Evolutionary conservation across 1,140 invertebrate genomes (phyloP), one percentile per base, ranked within the genome.

Genomic region (Thaumatotibia leucotreta): DNA sequence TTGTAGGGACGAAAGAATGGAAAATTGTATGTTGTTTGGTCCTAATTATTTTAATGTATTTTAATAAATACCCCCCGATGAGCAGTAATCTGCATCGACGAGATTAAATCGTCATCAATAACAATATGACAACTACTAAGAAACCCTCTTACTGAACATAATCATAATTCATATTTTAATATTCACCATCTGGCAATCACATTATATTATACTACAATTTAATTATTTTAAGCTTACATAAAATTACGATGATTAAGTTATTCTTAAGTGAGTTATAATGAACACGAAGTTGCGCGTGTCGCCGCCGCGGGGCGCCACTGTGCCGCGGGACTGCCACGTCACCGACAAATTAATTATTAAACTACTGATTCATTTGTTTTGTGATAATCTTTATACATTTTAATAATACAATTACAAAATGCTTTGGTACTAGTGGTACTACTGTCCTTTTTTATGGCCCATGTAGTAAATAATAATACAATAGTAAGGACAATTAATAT

Each of bases 261-360:
- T 77, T 74, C 65, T 70, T 76, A 73, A 75, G 72, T 75, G 63
- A 66, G 61, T 65, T 72, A 64, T 75, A 77, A 74, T 76, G 71
- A 70, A 73, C 72, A 68, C 63, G 69, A 63, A 65, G 74, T 73
- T 29, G 52, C 39, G 33, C 35, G 64, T 72, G 68, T 69, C 61
- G 67, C 65, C 77, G 29, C 75, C 5, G 64, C 77, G 73, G 79
- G 77, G 68, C 63, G 70, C 74, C 79, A 64, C 65, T 35, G 62
- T 64, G 62, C 65, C 70, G 63, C 73, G 70, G 22, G 50, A 24
- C 24, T 63, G 62, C 64, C 71, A 67, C 72, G 71, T 78, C 54
- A 70, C 64, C 74, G 72, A 82, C 76, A 71, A 79, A 80, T 80
- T 82, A 76, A 82, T 79, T 77, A 74, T 70, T 67, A 64, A 49